Evolutionary conservation across 2,113 vertebrate genomes (phyloP), one percentile per base, ranked within the genome.

Genomic region (Engystomops pustulosus): DNA sequence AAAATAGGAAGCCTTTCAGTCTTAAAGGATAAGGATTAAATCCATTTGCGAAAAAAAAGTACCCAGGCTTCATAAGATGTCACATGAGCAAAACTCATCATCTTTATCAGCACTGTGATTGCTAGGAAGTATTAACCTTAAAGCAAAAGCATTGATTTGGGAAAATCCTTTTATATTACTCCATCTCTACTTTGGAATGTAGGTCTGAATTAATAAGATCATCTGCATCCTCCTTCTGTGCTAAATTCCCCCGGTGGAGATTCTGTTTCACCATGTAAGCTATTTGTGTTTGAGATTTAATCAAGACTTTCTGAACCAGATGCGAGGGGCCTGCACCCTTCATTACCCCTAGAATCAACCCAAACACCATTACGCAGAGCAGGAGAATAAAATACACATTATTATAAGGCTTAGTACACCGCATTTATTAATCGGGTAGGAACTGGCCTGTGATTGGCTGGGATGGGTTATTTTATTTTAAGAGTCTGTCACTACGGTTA

Each of bases 201-300:
- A 85, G 83, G 83, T 68, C 83, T 85, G 75, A 85, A 79, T 85
- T 85, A 85, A 85, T 85, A 85, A 85, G 83, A 85, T 85, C 83
- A 85, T 85, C 83, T 85, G 75, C 83, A 85, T 85, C 74, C 74
- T 83, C 81, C 81, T 83, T 83, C 81, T 83, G 81, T 76, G 44
- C 81, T 70, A 79, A 79, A 85, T 85, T 85, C 83, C 83, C 83
- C 27, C 58, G 83, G 83, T 68, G 67, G 49, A 69, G 83, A 85
- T 85, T 85, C 65, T 14, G 36, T 85, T 85, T 85, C 83, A 49
- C 83, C 83, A 85, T 79, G 75, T 85, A 70, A 85, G 74, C 83
- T 79, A 79, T 85, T 85, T 85, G 83, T 79, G 74, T 70, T 75
- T 79, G 65, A 79, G 75, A 79, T 85, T 85, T 85, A 79, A 85